These are phyloP conservation scores for Neogobius melanostomus DNA, from an alignment of 2,113 vertebrate species.

Conservation along the genomic window DNA sequence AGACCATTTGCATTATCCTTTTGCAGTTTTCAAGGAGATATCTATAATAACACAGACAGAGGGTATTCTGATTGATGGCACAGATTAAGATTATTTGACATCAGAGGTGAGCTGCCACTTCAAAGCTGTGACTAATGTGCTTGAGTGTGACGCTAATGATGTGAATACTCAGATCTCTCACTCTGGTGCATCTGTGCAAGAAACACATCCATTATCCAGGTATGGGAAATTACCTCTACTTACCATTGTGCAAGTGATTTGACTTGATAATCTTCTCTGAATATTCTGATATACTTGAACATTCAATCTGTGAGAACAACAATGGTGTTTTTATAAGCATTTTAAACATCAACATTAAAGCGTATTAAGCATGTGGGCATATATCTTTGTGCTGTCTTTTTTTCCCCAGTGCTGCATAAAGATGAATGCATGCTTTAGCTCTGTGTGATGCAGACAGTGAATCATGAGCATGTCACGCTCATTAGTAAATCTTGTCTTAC, in stretches of 20 bases:
- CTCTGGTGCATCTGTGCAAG: background rate
- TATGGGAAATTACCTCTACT: constrained; percentile 49
- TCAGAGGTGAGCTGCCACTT: constrained; percentile 53
- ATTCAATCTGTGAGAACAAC: constrained; percentile 87
- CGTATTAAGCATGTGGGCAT: background rate
- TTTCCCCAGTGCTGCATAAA: constrained; percentile 10
- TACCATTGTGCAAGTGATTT: constrained; percentile 95
- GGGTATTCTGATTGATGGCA: constrained; percentile 45
- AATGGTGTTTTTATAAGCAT: background rate
- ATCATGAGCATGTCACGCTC: constrained; percentile 28
- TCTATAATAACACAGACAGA: constrained; percentile 29
- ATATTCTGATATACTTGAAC: constrained; percentile 98
- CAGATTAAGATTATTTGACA: constrained; percentile 45
- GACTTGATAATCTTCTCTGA: constrained; percentile 99
- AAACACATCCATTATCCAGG: background rate
- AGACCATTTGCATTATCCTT: constrained; percentile 17
- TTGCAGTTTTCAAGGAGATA: constrained; percentile 30
- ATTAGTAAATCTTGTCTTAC: constrained; percentile 19
- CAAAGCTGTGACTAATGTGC: constrained; percentile 52
- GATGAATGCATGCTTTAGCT: constrained; percentile 18
- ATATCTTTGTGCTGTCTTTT: too few species aligned
- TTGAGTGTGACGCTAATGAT: constrained; percentile 41
- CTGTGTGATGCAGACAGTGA: constrained; percentile 27
- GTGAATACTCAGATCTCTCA: constrained; percentile 39
- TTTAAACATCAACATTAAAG: background rate